Evolutionary conservation across 2,797 vertebrate genomes (phyloP), one percentile per base, ranked within the genome.

Genomic region (Megalops cyprinoides): DNA sequence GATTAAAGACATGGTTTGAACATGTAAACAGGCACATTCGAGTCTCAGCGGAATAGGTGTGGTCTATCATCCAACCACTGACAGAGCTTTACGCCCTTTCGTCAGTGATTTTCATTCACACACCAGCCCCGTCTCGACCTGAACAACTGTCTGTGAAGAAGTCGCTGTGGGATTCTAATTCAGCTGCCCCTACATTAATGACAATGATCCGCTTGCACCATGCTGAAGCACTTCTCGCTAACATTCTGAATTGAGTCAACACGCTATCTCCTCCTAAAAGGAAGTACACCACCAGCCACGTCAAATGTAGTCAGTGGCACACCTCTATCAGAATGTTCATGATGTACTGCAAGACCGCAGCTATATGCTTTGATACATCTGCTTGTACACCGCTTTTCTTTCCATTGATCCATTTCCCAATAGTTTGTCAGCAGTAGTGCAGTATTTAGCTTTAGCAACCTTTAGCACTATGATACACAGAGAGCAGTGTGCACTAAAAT

Each of bases 31-130:
- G 88, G 87, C 82, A 83, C 28, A 46, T 77, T 85, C 82, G 39
- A 78, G 83, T 86, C 79, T 76, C 75, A 85, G 87, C 82, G 82
- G 87, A 89, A 85, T 87, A 34, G 89, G 89, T 92, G 96, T 94
- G 91, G 88, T 80, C 81, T 82, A 53, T 82, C 88, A 96, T 99
- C 98, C 94, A 96, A 97, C 94, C 93, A 87, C 93, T 94, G 94
- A 97, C 98, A 91, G 96, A 97, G 95, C 83, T 74, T 6, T 31
- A 7, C 65, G 92, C 96, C 96, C 97, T 98, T 99, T 98, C 91
- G 79, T 95, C 95, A 92, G 93, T 82, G 89, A 92, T 96, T 95
- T 97, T 99, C 98, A 99, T 98, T 90, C 81, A 73, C 92, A 96
- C 96, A 95, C 92, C 91, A 88, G 81, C 75, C 53, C 89, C 89